phyloP scores from a whole-genome alignment of 2,113 vertebrate genomes.

The Mesocricetus auratus region DNA sequence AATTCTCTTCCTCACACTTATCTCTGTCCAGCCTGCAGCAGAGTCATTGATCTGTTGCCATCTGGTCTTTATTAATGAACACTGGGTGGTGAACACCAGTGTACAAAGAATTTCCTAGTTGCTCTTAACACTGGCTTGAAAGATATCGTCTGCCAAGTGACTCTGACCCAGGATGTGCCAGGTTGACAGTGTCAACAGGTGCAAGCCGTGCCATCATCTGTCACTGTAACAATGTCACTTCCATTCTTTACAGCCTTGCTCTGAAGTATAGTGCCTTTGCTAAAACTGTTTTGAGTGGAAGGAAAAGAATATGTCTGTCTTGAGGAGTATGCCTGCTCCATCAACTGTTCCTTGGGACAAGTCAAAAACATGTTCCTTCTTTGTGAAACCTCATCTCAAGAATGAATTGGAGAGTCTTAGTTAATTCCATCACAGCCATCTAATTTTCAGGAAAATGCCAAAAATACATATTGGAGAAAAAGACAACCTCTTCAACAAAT shows the following conservation, averaged over 20 bases:
- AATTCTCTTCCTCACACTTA: constrained; percentile 16
- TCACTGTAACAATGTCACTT: neutral
- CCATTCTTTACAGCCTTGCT: neutral
- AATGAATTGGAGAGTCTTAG: neutral
- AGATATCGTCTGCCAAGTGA: constrained; percentile 21
- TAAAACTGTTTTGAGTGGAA: neutral
- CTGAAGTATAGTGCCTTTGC: constrained; percentile 26
- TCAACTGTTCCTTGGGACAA: neutral
- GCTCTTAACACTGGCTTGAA: constrained; percentile 23
- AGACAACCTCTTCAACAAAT: neutral
- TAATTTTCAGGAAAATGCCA: neutral
- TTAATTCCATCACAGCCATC: neutral
- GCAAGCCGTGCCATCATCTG: neutral
- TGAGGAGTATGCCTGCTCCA: neutral
- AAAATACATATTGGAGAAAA: neutral
- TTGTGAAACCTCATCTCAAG: neutral
- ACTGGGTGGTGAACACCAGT: neutral
- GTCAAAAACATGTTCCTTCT: neutral
- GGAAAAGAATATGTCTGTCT: constrained; percentile 29
- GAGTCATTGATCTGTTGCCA: constrained; percentile 30
- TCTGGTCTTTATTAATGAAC: constrained; percentile 58
- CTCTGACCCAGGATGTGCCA: neutral
- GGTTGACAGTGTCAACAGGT: neutral
- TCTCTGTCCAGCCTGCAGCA: constrained; percentile 34
- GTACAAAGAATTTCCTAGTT: neutral